Base-by-base conservation (phyloP, 2,797 vertebrate species). In the Oophaga sylvatica region DNA sequence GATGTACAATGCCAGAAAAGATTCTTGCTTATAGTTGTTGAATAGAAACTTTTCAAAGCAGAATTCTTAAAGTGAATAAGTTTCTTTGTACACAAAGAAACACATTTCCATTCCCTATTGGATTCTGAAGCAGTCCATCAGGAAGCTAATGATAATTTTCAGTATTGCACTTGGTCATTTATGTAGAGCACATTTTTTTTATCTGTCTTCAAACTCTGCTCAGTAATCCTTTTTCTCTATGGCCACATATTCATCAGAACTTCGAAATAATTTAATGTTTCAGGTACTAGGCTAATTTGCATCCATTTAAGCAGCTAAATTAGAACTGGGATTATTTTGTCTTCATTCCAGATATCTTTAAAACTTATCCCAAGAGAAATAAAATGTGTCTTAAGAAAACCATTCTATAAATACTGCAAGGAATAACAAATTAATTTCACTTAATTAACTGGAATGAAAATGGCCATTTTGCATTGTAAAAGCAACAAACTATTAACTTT, bases 301-400 rank as follows among this genome's bases (percentile, higher is more conserved):
- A 88, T 88, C 83, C 85, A 59, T 85, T 88, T 88, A 88, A 85
- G 78, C 12, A 65, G 60, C 87, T 77, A 88, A 88, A 88, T 88
- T 84, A 85, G 78, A 81, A 80, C 57, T 88, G 87, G 87, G 81
- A 88, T 88, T 85, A 88, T 88, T 88, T 88, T 85, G 87, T 85
- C 87, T 85, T 81, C 77, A 65, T 88, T 88, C 87, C 77, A 81
- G 68, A 88, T 85, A 85, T 75, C 78, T 81, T 83, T 73, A 63
- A 88, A 88, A 65, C 57, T 29, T 76, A 22, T 85, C 87, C 87
- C 83, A 85, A 45, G 87, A 81, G 87, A 81, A 88, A 85, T 88
- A 71, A 85, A 84, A 81, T 80, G 87, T 71, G 83, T 81, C 67
- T 81, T 85, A 75, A 80, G 83, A 76, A 88, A 88, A 81, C 68